phyloP scores from a whole-genome alignment of 2,113 vertebrate species.

The Brienomyrus brachyistius region DNA sequence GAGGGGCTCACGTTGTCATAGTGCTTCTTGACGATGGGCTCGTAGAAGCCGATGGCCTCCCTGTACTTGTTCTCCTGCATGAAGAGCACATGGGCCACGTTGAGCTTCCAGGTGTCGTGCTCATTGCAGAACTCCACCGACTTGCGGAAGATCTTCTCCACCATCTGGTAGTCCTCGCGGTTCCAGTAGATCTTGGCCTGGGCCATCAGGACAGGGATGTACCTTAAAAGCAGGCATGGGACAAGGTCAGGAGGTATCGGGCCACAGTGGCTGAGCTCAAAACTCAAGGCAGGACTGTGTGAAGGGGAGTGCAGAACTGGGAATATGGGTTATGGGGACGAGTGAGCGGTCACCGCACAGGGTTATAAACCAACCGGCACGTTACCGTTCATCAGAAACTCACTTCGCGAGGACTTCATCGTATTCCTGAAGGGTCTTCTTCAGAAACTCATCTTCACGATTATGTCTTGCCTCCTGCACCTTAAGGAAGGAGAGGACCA shows the following conservation, averaged over 20 bases:
- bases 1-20: slow-evolving; percentile 68
- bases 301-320: not conserved
- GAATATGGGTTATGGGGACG: not conserved
- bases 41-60: slow-evolving; percentile 88
- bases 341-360: not conserved
- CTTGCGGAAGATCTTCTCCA: slow-evolving; percentile 92
- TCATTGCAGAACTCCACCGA: slow-evolving; percentile 88
- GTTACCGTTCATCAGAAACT: slow-evolving; percentile 22
- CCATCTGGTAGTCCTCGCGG: slow-evolving; percentile 84
- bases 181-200: slow-evolving; percentile 97
- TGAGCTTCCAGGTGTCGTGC: slow-evolving; percentile 88
- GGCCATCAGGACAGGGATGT: slow-evolving; percentile 85
- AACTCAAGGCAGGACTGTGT: not conserved
- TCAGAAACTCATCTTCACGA: slow-evolving; percentile 73
- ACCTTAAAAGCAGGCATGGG: slow-evolving; percentile 46
- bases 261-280: not conserved
- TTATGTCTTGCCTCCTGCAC: slow-evolving; percentile 74
- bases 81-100: slow-evolving; percentile 91
- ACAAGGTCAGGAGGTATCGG: not conserved
- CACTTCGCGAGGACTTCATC: slow-evolving; percentile 81
- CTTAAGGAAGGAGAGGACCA: slow-evolving; percentile 29
- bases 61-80: slow-evolving; percentile 96
- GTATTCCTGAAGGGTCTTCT: slow-evolving; percentile 74
- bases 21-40: slow-evolving; percentile 93
- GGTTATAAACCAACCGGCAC: not conserved